A percentile compares a stretch with the other conserved stretches of the same genome.
These are phyloP conservation scores for Craterocephalus amniculus DNA, from an alignment of 2,797 vertebrate genomes.

Conservation along the genomic window DNA sequence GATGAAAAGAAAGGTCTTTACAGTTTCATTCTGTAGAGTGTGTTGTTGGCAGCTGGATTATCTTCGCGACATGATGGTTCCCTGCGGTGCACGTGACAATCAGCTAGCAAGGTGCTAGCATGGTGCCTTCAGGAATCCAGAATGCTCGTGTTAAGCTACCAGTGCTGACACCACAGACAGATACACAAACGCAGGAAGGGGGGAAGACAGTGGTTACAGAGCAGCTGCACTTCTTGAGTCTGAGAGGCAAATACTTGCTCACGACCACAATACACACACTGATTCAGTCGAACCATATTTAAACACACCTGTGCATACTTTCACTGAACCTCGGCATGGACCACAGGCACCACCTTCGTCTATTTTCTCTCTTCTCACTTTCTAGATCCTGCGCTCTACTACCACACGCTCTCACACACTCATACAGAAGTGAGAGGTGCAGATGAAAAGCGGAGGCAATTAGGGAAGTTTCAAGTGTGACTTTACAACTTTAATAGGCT, in stretches of 20 bases:
- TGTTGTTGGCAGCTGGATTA: constrained; percentile 61
- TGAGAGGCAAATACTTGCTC: background rate
- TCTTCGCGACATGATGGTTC: constrained; percentile 53
- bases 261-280: constrained; percentile 5
- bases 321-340: constrained; percentile 35
- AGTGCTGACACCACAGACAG: constrained; percentile 47
- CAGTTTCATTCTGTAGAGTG: constrained; percentile 54
- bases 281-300: constrained; percentile 21
- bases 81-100: constrained; percentile 54
- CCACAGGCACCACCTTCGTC: constrained; percentile 23
- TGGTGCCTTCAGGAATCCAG: constrained; percentile 47
- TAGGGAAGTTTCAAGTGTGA: constrained; percentile 51
- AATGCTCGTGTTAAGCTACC: constrained; percentile 54
- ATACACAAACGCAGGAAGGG: constrained; percentile 31
- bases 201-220: constrained; percentile 9
- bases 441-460: constrained; percentile 71
- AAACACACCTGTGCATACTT: constrained; percentile 62
- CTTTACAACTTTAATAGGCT: constrained; percentile 59
- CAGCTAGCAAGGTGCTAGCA: constrained; percentile 55
- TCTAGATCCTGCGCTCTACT: constrained; percentile 9
- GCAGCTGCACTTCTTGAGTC: constrained; percentile 15
- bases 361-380: constrained; percentile 16
- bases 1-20: constrained; percentile 44
- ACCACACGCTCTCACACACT: constrained; percentile 48
- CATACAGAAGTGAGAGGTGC: constrained; percentile 47